These are phyloP conservation scores for Epirrhoe alternata DNA, from an alignment of 2,888 invertebrate genomes.

Conservation along the genomic window DNA sequence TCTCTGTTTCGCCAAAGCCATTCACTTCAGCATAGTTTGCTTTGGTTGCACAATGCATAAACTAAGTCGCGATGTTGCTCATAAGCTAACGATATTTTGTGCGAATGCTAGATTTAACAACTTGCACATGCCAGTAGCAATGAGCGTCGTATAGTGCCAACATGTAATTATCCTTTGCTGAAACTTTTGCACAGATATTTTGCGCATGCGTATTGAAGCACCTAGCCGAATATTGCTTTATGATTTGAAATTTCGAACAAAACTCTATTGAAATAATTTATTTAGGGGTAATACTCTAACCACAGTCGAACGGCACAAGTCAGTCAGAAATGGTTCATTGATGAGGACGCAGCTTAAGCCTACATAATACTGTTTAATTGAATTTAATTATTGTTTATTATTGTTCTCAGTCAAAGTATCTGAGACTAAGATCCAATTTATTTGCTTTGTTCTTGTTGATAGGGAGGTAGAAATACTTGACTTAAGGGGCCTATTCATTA, in stretches of 20 bases:
- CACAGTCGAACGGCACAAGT: not conserved
- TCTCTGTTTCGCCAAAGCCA: no score
- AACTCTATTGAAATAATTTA: not conserved
- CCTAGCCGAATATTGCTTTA: not conserved
- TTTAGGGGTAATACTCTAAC: not conserved
- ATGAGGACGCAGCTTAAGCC: constrained; percentile 26
- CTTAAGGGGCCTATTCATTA: constrained; percentile 10
- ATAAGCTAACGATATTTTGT: not conserved
- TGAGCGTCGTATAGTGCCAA: not conserved
- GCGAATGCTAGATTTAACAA: not conserved
- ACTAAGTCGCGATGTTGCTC: no score
- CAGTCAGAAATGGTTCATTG: not conserved
- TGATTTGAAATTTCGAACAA: not conserved
- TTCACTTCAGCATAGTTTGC: no score
- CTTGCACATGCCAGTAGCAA: not conserved
- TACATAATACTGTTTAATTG: constrained; percentile 46
- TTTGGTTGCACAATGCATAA: no score
- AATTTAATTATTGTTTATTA: constrained; percentile 48
- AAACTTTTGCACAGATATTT: not conserved
- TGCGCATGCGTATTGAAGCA: not conserved
- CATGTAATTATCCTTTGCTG: not conserved
- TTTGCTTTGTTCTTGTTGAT: constrained; percentile 44
- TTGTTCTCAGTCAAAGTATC: constrained; percentile 44
- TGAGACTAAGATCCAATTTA: constrained; percentile 47
- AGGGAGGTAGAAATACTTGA: constrained; percentile 20